Evolutionary conservation across 1,140 invertebrate species (phyloP), one percentile per base, ranked within the genome.

Genomic region (Oryctes rhinoceros): DNA sequence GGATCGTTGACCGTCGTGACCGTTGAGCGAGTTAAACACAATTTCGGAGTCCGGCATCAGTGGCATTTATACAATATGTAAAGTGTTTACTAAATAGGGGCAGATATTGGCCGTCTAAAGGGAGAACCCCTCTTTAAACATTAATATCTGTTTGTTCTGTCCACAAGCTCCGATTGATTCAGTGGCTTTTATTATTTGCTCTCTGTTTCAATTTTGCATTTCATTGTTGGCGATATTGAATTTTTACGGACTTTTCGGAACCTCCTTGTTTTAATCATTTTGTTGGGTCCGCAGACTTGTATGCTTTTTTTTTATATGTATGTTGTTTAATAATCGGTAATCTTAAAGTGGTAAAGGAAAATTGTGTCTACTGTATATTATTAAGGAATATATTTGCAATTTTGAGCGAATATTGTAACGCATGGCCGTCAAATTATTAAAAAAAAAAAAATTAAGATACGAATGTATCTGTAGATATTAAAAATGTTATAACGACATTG

Each of bases 61-160:
- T 71, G 65, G 65, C 65, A 71, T 71, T 71, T 71, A 78, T 78
- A 37, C 77, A 78, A 78, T 78, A 78, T 78, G 49, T 78, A 78
- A 59, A 78, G 77, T 78, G 77, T 78, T 78, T 78, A 78, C 77
- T 53, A 78, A 78, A 78, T 59, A 59, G 75, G 77, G 77, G 49
- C 77, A 37, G 77, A 78, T 78, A 78, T 78, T 78, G 77, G 77
- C 75, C 77, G 77, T 78, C 48, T 49, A 37, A 53, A 47, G 49
- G 76, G 53, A 59, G 37, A 77, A 80, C 84, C 81, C 82, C 81
- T 74, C 18, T 81, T 84, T 84, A 84, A 85, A 85, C 84, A 85
- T 84, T 85, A 85, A 85, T 85, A 84, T 85, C 84, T 85, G 84
- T 85, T 85, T 85, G 83, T 81, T 84, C 78, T 85, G 84, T 84